Base-by-base conservation (phyloP, 2,113 vertebrate species). In the Mastomys coucha region DNA sequence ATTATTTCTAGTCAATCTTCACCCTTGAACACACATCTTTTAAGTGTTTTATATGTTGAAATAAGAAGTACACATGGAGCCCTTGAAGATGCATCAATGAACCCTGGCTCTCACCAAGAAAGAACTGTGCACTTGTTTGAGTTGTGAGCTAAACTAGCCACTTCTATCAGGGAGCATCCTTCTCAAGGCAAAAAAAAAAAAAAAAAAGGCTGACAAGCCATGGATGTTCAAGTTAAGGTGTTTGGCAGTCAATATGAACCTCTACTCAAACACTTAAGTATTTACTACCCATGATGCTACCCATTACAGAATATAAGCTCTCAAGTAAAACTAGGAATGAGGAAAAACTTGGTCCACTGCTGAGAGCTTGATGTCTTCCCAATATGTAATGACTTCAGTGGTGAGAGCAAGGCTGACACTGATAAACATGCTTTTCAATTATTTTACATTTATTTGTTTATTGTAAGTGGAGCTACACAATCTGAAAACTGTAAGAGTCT, bases 271-370 rank as follows among this genome's bases (percentile, higher is more conserved):
- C 42, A 70, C 60, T 60, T 17, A 84, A 2, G 53, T 65, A 36
- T 56, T 89, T 78, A 24, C 20, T 80, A 24, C 36, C 73, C 58
- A 58, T 58, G 58, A 58, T 58, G 58, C 58, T 58, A 58, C 58
- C 17, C 91, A 49, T 78, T 53, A 69, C 31, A 80, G 67, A 93
- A 73, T 33, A 92, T 0, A 42, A 58, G 73, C 14, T 93, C 78
- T 91, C 67, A 89, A 73, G 75, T 36, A 39, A 93, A 93, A 82
- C 76, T 77, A 7, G 17, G 39, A 80, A 88, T 93, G 88, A 31
- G 33, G 9, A 17, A 75, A 53, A 89, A 86, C 10, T 20, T 69
- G 10, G 14, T 76, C 24, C n/a, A 42, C 8, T 78, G n/a, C 6
- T 69, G 53, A 88, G 69, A 85, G 14, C 4, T 60, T 94, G 14